Base-by-base conservation (phyloP, 92 coral and sea anemone species). In the Metridium senile region DNA sequence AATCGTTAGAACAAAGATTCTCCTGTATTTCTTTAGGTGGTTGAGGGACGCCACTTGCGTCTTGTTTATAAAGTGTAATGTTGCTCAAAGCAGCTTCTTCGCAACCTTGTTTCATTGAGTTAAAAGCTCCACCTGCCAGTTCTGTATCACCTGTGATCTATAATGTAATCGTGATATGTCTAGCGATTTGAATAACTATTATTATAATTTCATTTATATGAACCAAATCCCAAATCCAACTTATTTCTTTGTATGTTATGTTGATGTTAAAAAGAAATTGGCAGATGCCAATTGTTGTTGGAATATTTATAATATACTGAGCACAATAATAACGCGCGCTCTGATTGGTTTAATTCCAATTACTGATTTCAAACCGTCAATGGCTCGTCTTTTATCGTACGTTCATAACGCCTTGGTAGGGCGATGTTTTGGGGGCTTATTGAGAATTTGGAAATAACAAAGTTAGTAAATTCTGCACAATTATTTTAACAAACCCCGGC, bases 1-100 rank as follows among this genome's bases (percentile, higher is more conserved):
- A 91, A 45, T 91, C 93, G 32, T 82, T 79, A 1, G 97, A 88
- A 33, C 97, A 91, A 27, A 91, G 45, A 11, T 81, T 74, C 25
- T 75, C 85, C 0, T 80, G 73, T 35, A 91, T 74, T 20, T 85
- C 71, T 56, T 31, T 16, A 0, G 89, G 89, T 1, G 89, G 89
- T 8, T 68, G 47, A 0, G 67, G 20, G 1, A 80, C 73, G 2
- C 89, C 89, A 0, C 73, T 46, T 19, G 75, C 76, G 25, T 81
- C 86, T 62, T 74, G 72, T 11, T 78, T 71, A 26, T 18, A 70
- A 0, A 70, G 59, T 11, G 59, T 10, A 35, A 70, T 29, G 47
- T 85, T 80, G 35, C 31, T 66, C 2, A 79, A 67, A 2, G 85
- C 89, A 0, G 26, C 61, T 34, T 79, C 85, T 68, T 68, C 85